Base-by-base conservation (phyloP, 2,888 invertebrate species). In the Cerastoderma edule region DNA sequence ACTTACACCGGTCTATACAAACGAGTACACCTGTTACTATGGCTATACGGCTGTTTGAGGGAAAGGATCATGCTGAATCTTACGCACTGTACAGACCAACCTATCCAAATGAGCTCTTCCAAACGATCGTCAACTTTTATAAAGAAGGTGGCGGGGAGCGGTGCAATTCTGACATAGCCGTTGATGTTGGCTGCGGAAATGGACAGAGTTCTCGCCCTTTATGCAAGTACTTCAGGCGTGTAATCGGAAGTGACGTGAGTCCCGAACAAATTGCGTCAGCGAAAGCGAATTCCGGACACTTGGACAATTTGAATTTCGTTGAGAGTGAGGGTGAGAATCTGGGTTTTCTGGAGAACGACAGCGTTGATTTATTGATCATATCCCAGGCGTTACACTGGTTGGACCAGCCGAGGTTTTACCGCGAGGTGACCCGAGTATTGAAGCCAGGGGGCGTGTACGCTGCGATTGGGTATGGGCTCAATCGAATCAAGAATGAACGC, bases 181-280 rank as follows among this genome's bases (percentile, higher is more conserved):
- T 93, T 2, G 94, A 94, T 86, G 92, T 94, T 19, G 94, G 94
- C 0, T 94, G 94, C 87, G 94, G 94, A 4, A 90, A 92, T 22
- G 94, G 94, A n/a, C 94, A 94, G 83, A 93, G 93, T 73, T 93
- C 94, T 0, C 75, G 85, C n/a, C 90, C 91, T 6, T 83, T 94
- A 39, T 89, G 92, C 0, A 88, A 91, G 0, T 89, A 92, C 78
- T 94, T 94, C 80, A 84, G 87, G 39, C 81, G 89, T 54, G 93
- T 94, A 16, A 85, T 93, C 30, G 94, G 94, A 6, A 84, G 92
- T 28, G 94, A 94, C 85, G 89, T 93, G 10, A 93, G 93, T 89
- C 39, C 50, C 22, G 44, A 72, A 44, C 81, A 81, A 44, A 71
- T 81, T n/a, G 28, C 54, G 27, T 64, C 69, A 46, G 78, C 81